Percentiles rank a stretch among this genome's conserved stretches.
Conservation (phyloP, 2,113 vertebrate species). For the Oophaga pumilio region DNA sequence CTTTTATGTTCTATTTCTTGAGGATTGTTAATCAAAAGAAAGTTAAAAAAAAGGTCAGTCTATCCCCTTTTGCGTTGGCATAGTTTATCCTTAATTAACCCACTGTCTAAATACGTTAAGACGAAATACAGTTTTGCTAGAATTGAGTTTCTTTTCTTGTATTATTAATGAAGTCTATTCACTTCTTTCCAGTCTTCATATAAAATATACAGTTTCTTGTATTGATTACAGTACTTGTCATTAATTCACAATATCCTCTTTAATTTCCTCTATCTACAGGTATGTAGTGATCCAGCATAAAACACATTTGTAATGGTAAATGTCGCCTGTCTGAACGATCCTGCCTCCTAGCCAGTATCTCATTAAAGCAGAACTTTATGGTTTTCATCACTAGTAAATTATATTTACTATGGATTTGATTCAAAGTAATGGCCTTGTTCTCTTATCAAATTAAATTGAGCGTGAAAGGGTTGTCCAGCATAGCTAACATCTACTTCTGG, state of each 20-base stretch:
- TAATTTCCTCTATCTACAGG: background rate
- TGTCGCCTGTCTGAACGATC: background rate
- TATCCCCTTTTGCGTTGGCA: background rate
- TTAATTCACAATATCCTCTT: background rate
- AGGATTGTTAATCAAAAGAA: background rate
- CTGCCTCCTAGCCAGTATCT: background rate
- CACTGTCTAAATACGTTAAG: background rate
- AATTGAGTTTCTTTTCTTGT: background rate
- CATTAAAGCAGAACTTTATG: background rate
- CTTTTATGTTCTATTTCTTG: background rate
- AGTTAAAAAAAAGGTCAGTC: background rate
- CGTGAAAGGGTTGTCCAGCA: no score
- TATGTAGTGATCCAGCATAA: background rate
- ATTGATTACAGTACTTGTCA: background rate
- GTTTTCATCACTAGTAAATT: background rate
- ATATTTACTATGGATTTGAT: background rate
- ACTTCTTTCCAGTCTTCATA: background rate
- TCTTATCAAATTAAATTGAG: no score
- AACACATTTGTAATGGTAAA: background rate
- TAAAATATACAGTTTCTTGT: background rate
- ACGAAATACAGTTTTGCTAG: background rate
- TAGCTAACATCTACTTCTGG: no score
- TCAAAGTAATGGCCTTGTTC: background rate
- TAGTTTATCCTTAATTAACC: constrained; percentile 14
- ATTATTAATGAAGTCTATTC: background rate